These are phyloP conservation scores for Loripinus fragilis DNA, from an alignment of 2,888 invertebrate genomes.

Conservation along the genomic window DNA sequence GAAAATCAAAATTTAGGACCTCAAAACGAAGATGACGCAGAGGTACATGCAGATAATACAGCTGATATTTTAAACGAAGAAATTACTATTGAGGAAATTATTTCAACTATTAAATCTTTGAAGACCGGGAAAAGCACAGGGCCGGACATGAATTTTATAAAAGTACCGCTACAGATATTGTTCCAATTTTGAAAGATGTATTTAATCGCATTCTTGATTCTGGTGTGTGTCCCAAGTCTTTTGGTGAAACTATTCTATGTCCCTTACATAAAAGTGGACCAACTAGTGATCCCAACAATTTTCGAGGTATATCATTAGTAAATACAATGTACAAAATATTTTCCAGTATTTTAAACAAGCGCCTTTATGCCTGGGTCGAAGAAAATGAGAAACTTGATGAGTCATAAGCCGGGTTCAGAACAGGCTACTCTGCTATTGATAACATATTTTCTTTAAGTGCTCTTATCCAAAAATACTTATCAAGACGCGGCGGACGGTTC, in stretches of 20 bases:
- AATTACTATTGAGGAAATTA: conserved; percentile 14
- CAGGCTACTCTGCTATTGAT: conserved; percentile 31
- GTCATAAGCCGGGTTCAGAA: conserved; percentile 44
- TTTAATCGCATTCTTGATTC: conserved; percentile 44
- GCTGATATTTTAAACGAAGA: conserved; percentile 17
- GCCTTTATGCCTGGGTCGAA: conserved; percentile 34
- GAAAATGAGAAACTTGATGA: conserved; percentile 33
- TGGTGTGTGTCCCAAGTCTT: conserved; percentile 35
- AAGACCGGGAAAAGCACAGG: conserved; percentile 11
- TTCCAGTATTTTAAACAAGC: conserved; percentile 39
- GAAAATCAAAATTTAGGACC: neutral
- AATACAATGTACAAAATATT: conserved; percentile 48
- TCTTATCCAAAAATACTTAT: conserved; percentile 28
- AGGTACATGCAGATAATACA: neutral
- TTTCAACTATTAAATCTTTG: neutral
- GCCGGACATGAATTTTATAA: conserved; percentile 36
- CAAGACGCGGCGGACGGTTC: conserved; percentile 23
- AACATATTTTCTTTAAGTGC: conserved; percentile 37
- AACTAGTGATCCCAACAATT: conserved; percentile 41
- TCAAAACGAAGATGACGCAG: neutral
- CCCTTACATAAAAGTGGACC: conserved; percentile 46
- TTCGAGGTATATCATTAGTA: conserved; percentile 46
- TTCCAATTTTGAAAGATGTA: conserved; percentile 21
- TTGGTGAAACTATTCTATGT: conserved; percentile 31
- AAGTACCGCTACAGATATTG: conserved; percentile 18